Percentiles rank a stretch among this genome's conserved stretches.
These are phyloP conservation scores for Tetrax tetrax DNA, from an alignment of 2,113 vertebrate species.

Conservation along the genomic window DNA sequence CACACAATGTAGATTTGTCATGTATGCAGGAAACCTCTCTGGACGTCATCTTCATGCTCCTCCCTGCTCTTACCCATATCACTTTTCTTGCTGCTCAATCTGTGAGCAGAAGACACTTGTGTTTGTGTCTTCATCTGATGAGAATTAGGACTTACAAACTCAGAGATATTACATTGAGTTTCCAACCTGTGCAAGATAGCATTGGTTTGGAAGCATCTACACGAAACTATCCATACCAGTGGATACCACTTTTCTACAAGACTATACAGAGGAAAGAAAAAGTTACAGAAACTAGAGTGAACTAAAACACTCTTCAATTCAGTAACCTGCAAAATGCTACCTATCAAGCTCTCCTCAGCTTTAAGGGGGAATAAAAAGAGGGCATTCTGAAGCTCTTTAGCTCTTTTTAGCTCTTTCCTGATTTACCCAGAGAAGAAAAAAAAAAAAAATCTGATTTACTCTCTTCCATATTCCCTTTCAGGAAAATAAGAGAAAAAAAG, in stretches of 20 bases:
- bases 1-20: fast-evolving
- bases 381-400: background rate
- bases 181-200: background rate
- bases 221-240: background rate
- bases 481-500: background rate
- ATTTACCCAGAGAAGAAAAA: background rate
- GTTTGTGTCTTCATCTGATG: background rate
- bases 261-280: background rate
- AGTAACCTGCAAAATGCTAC: background rate
- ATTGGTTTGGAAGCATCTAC: background rate
- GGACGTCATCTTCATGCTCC: background rate
- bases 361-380: background rate
- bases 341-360: background rate
- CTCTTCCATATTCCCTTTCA: background rate
- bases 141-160: background rate
- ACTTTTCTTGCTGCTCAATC: background rate
- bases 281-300: background rate
- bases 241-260: background rate
- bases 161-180: background rate
- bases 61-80: background rate
- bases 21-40: background rate
- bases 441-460: background rate
- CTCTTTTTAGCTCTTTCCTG: background rate
- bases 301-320: background rate
- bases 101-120: background rate